Conservation (phyloP, 2,797 vertebrate species). For the Mormyrops boulengeri region DNA sequence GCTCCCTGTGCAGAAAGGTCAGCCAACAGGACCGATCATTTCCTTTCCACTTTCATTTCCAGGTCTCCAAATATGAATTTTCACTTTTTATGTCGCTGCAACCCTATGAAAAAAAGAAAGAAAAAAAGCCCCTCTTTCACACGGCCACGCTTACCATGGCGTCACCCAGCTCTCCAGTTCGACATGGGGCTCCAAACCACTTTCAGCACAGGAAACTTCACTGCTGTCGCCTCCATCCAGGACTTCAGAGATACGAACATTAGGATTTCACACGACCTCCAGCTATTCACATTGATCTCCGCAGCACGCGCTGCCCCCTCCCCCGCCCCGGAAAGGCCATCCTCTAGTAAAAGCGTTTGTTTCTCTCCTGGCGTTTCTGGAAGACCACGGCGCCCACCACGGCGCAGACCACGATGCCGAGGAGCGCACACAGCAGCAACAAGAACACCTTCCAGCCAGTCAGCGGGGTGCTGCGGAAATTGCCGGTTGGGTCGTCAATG, state of each 20-base stretch:
- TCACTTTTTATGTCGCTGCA: not conserved
- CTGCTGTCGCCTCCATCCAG: slow-evolving; percentile 31
- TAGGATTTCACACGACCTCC: slow-evolving; percentile 49
- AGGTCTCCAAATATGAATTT: not conserved
- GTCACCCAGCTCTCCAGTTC: not conserved
- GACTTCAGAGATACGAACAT: slow-evolving; percentile 54
- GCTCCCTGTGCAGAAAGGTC: not conserved
- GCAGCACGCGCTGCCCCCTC: slow-evolving; percentile 23
- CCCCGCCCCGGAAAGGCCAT: not conserved
- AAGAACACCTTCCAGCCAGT: slow-evolving; percentile 96
- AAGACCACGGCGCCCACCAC: slow-evolving; percentile 95
- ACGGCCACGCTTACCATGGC: not conserved
- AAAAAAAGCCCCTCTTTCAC: not conserved
- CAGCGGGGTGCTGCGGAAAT: slow-evolving; percentile 86
- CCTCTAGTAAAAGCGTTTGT: slow-evolving; percentile 90
- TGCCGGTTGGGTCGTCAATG: slow-evolving; percentile 89
- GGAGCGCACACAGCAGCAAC: slow-evolving; percentile 82
- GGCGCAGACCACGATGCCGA: slow-evolving; percentile 88
- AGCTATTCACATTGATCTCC: slow-evolving; percentile 59
- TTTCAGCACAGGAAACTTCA: not conserved
- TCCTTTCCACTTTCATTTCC: not conserved
- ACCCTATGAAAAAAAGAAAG: not conserved
- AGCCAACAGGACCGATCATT: not conserved
- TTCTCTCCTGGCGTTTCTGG: slow-evolving; percentile 93
- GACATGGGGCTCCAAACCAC: not conserved